phyloP scores from a whole-genome alignment of 2,888 invertebrate species.

The Mechanitis messenoides region DNA sequence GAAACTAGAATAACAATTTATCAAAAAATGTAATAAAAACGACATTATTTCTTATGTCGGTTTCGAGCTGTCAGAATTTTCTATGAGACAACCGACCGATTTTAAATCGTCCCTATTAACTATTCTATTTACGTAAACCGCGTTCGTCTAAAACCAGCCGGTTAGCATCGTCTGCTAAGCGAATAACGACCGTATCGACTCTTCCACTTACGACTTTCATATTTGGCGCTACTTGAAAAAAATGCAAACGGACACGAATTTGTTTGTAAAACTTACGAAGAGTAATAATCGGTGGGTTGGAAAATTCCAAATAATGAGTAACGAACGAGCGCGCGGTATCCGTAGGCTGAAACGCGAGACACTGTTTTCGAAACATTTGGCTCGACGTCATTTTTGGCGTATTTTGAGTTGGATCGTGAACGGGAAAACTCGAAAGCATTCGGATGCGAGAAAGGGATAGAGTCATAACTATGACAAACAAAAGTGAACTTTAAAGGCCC shows the following conservation, averaged over 20 bases:
- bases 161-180: slow-evolving; percentile 41
- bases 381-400: slow-evolving; percentile 76
- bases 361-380: slow-evolving; percentile 74
- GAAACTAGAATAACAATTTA: slow-evolving; percentile 74
- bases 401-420: slow-evolving; percentile 74
- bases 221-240: slow-evolving; percentile 71
- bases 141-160: slow-evolving; percentile 48
- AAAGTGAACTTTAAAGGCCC: slow-evolving; percentile 58
- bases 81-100: slow-evolving; percentile 46
- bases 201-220: slow-evolving; percentile 65
- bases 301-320: slow-evolving; percentile 77
- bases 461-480: slow-evolving; percentile 39
- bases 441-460: slow-evolving; percentile 66
- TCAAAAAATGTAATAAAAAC: slow-evolving; percentile 77
- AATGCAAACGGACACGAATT: slow-evolving; percentile 68
- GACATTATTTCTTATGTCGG: slow-evolving; percentile 74
- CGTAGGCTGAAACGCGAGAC: slow-evolving; percentile 67
- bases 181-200: slow-evolving; percentile 53
- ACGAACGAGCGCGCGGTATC: slow-evolving; percentile 62
- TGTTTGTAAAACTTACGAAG: slow-evolving; percentile 72
- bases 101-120: slow-evolving; percentile 17
- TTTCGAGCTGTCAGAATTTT: slow-evolving; percentile 72
- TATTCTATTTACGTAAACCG: slow-evolving; percentile 27
- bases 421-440: slow-evolving; percentile 75
- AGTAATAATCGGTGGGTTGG: slow-evolving; percentile 75